Evolutionary conservation across 2,888 invertebrate species (phyloP), one percentile per base, ranked within the genome.

Genomic region (Lasioglossum morio): DNA sequence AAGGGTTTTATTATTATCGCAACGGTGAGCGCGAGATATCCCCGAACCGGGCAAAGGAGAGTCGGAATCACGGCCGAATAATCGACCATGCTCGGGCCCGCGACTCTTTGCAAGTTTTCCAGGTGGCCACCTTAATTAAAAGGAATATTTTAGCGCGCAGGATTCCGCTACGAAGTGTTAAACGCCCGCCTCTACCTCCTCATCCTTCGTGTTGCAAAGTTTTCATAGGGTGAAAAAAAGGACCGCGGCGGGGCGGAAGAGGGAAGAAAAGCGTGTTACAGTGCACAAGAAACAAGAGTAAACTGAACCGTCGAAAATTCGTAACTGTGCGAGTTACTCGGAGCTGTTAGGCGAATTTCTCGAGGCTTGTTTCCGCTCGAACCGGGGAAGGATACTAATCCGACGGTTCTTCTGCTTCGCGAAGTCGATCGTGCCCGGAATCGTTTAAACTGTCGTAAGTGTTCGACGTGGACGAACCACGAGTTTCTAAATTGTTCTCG

Each of bases 1-100:
- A 14, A 19, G 60, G 48, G 72, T 76, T 81, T 83, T 72, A 83
- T 81, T 77, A 81, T 83, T 83, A 83, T 83, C 81, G 76, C 75
- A 70, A 37, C 70, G 27, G 43, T 16, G 72, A 23, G 16, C 27
- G 46, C 27, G 30, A 27, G 72, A 69, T 82, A 79, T 53, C 48
- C 73, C 23, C 53, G 69, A 69, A 66, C 76, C 76, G 66, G 46
- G 30, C 46, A 34, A 74, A 81, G 77, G 30, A 69, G n/a, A n/a
- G 19, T n/a, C 53, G 57, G 40, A 77, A 84, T 84, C 84, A 74
- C 73, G 82, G 63, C 57, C 82, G 82, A 82, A 84, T 74, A 77
- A 84, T 84, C 84, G 84, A 84, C 73, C 69, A 19, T 46, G 81
- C 70, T 30, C 43, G 53, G 27, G 53, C 19, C 30, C 43, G 53